Evolutionary conservation across 2,888 invertebrate species (phyloP), one percentile per base, ranked within the genome.

Genomic region (Drosophila prolongata): DNA sequence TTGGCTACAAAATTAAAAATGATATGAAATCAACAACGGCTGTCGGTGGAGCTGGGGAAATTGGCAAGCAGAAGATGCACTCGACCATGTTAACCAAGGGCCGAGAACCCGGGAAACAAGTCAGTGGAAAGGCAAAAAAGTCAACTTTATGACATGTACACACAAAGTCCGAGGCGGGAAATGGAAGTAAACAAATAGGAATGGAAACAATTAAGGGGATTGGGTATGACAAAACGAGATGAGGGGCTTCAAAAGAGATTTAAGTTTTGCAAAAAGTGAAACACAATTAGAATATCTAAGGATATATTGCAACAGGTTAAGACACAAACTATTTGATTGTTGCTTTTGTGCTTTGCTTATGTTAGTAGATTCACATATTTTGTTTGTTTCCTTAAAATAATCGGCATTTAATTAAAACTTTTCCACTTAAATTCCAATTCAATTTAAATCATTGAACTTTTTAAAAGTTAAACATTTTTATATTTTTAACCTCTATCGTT

Each of bases 1-100:
- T 35, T 59, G 50, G 76, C 55, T 66, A 47, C 62, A 65, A 77
- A 80, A 78, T 78, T 78, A 70, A 78, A 78, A 78, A 78, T 80
- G 67, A 78, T 78, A 79, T 68, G 79, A 65, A 75, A 75, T 70
- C 76, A 77, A 75, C 75, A 68, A 55, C 19, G 37, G 40, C 59
- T 47, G 19, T 6, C 10, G 42, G 35, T 53, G 54, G 61, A 46
- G 52, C 55, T 58, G 57, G 46, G 37, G 47, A 54, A 64, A 46
- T 47, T 49, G 59, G 37, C 42, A 14, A 47, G 46, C 52, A 42
- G 38, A 58, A 79, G 53, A 68, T 47, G 67, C 58, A 57, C 61
- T 78, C 42, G 62, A 78, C 65, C 76, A 66, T 79, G 46, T 44
- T 46, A 57, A 40, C 47, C 59, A 52, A 68, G 53, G 43, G 59